Conservation (phyloP, 1,140 invertebrate genomes). For the Eupristina koningsbergeri region DNA sequence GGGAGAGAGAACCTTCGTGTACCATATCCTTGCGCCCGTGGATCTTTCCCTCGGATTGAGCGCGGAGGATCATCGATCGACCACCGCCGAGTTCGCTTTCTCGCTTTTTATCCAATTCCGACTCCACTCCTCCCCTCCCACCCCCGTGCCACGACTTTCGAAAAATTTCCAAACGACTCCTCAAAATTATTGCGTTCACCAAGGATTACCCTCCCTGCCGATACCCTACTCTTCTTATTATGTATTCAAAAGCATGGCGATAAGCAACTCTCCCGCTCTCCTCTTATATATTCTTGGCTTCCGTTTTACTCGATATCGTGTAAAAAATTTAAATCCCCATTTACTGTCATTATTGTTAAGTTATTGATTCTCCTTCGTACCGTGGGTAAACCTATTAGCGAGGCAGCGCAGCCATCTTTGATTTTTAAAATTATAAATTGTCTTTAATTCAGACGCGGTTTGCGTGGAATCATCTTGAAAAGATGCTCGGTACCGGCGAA, state of each 20-base stretch:
- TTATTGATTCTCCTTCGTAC: conserved; percentile 6
- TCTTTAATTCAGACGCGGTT: not conserved
- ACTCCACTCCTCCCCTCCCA: not conserved
- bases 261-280: conserved; percentile 8
- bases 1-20: not conserved
- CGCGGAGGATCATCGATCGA: conserved; percentile 11
- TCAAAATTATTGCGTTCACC: conserved; percentile 2
- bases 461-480: not conserved
- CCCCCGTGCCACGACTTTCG: not conserved
- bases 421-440: not conserved
- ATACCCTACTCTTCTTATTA: not conserved
- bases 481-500: not conserved
- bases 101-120: not conserved
- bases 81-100: not conserved
- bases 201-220: not conserved
- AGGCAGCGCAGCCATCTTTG: no score
- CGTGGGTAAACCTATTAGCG: no score
- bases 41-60: not conserved
- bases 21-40: not conserved
- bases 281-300: conserved; percentile 4
- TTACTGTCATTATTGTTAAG: not conserved
- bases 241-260: conserved; percentile 8
- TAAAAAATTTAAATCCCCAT: conserved; percentile 1
- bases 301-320: conserved; percentile 3
- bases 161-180: conserved; percentile 18